A percentile compares a stretch with the other conserved stretches of the same genome.
Conservation (phyloP, 2,113 vertebrate genomes). For the Anhinga rufa region DNA sequence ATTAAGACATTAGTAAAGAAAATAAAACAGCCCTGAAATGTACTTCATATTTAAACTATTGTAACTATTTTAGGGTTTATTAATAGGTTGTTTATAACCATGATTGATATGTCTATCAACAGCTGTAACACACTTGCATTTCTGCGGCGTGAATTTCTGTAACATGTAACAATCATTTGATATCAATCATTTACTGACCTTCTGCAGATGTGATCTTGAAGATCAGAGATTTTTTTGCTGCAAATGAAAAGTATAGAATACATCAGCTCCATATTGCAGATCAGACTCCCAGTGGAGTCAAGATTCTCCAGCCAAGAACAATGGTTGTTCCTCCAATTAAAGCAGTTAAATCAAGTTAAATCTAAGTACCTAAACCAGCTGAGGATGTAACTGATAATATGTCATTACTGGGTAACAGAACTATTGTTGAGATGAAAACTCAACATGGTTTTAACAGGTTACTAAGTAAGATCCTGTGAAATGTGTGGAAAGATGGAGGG, state of each 20-base stretch:
- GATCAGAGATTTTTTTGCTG: background rate
- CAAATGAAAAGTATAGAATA: background rate
- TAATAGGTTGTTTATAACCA: background rate
- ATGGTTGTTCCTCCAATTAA: background rate
- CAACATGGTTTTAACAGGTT: background rate
- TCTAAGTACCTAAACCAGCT: background rate
- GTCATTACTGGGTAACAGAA: background rate
- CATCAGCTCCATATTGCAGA: background rate
- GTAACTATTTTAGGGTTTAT: background rate
- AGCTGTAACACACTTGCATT: background rate
- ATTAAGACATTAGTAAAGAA: background rate
- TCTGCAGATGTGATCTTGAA: background rate
- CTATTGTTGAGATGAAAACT: background rate
- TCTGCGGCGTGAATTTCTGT: background rate
- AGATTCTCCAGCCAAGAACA: background rate
- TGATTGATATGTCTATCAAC: background rate
- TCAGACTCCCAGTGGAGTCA: background rate
- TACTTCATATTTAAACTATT: background rate
- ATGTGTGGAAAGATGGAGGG: background rate
- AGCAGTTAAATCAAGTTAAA: background rate
- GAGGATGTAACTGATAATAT: background rate
- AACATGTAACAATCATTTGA: background rate
- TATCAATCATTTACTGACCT: background rate
- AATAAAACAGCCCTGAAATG: background rate
- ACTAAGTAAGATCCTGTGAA: background rate